phyloP scores from a whole-genome alignment of 2,113 vertebrate species.

The Scalopus aquaticus region DNA sequence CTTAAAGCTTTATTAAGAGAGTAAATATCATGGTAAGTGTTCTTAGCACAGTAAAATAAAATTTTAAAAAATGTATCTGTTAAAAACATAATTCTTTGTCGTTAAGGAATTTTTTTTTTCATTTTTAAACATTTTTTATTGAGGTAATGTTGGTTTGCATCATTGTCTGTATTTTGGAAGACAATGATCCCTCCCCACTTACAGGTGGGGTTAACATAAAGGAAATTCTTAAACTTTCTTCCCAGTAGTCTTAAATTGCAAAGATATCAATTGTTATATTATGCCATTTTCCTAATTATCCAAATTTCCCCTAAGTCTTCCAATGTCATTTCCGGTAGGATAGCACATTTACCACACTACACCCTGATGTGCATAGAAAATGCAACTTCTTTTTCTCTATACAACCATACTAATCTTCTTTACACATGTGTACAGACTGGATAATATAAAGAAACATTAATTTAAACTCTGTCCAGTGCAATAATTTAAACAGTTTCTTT shows the following conservation, averaged over 20 bases:
- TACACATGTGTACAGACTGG: background rate
- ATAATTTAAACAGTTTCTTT: background rate
- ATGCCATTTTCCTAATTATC: background rate
- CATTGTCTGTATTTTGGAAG: too few relatives aligned
- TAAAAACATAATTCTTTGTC: slow-evolving; percentile 7
- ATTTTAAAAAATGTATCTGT: background rate
- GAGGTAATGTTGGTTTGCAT: too few relatives aligned
- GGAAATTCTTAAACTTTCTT: background rate
- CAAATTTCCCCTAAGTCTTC: background rate
- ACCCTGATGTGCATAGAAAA: background rate
- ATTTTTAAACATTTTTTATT: too few relatives aligned
- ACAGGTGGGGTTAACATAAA: background rate
- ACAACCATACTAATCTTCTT: background rate
- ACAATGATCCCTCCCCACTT: too few relatives aligned
- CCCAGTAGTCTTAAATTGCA: background rate
- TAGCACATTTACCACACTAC: background rate
- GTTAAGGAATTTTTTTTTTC: too few relatives aligned
- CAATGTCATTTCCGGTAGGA: background rate
- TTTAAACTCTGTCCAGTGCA: background rate
- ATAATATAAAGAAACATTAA: background rate
- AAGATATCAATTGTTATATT: background rate
- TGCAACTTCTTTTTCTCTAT: background rate
- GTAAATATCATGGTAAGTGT: background rate
- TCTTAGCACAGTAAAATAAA: background rate
- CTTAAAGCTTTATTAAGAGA: background rate